Conservation (phyloP, 2,888 invertebrate species). For the Mactromeris polynyma region DNA sequence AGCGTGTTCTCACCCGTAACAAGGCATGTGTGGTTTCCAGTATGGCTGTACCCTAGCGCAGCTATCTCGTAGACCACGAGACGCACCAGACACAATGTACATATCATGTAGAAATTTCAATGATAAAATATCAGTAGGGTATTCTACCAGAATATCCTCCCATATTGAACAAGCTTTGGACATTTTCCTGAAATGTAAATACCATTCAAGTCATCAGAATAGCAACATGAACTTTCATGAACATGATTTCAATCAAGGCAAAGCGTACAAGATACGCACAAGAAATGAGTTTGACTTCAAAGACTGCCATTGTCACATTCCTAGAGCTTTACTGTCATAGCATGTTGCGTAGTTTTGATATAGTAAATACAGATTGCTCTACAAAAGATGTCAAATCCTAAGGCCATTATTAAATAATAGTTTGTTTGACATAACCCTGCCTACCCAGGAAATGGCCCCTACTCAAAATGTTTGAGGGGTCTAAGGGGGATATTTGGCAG, state of each 20-base stretch:
- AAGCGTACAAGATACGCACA: no score
- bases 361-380: no score
- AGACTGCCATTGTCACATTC: no score
- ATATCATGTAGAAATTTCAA: conserved; percentile 88
- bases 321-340: no score
- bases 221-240: not conserved
- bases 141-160: conserved; percentile 88
- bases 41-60: conserved; percentile 87
- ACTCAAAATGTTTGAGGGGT: no score
- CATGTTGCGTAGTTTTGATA: no score
- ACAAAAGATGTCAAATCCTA: no score
- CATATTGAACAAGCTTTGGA: conserved; percentile 86
- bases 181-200: conserved; percentile 58
- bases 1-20: conserved; percentile 86
- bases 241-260: not conserved
- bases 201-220: not conserved
- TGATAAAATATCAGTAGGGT: conserved; percentile 88
- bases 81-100: conserved; percentile 88
- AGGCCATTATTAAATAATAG: no score
- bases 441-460: no score
- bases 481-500: no score
- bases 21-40: conserved; percentile 87
- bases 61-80: conserved; percentile 87
- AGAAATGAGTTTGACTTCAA: no score
- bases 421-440: no score